These are phyloP conservation scores for Bombus waltoni DNA, from an alignment of 1,140 invertebrate genomes.

Conservation along the genomic window DNA sequence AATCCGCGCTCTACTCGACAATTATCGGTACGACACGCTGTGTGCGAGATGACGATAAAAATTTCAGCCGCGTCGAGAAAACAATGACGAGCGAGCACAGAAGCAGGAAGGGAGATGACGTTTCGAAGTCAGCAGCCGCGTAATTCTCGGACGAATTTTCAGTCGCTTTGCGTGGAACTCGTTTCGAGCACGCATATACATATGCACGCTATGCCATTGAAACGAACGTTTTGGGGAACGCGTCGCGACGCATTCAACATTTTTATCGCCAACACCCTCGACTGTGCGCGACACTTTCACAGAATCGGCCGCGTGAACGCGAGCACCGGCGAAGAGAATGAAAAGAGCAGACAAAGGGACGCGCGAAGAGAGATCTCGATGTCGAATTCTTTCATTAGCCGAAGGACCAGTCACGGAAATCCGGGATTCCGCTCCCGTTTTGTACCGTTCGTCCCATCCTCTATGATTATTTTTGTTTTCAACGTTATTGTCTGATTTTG, in stretches of 20 bases:
- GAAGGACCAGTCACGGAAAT: slow-evolving; percentile 53
- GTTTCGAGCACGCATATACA: not conserved
- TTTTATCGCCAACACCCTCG: slow-evolving; percentile 61
- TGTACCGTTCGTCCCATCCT: not conserved
- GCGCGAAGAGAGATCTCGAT: slow-evolving; percentile 36
- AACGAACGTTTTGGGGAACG: slow-evolving; percentile 47
- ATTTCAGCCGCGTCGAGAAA: too few relatives aligned
- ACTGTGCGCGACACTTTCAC: slow-evolving; percentile 43
- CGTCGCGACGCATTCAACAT: slow-evolving; percentile 55
- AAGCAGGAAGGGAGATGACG: not conserved
- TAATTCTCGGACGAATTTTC: slow-evolving; percentile 17
- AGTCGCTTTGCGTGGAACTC: not conserved
- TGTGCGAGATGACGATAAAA: too few relatives aligned
- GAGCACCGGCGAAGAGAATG: slow-evolving; percentile 26
- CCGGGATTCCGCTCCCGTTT: slow-evolving; percentile 36
- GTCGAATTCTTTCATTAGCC: slow-evolving; percentile 60
- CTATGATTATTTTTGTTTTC: not conserved
- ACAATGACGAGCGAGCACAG: not conserved
- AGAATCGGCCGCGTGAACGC: slow-evolving; percentile 19
- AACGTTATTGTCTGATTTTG: not conserved
- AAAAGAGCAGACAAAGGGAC: slow-evolving; percentile 40
- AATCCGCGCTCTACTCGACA: too few relatives aligned
- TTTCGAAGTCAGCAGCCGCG: slow-evolving; percentile 3
- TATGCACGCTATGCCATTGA: slow-evolving; percentile 4
- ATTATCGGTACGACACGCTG: too few relatives aligned